Percentiles rank a stretch among this genome's conserved stretches.
These are phyloP conservation scores for Balaeniceps rex DNA, from an alignment of 2,113 vertebrate species.

Conservation along the genomic window DNA sequence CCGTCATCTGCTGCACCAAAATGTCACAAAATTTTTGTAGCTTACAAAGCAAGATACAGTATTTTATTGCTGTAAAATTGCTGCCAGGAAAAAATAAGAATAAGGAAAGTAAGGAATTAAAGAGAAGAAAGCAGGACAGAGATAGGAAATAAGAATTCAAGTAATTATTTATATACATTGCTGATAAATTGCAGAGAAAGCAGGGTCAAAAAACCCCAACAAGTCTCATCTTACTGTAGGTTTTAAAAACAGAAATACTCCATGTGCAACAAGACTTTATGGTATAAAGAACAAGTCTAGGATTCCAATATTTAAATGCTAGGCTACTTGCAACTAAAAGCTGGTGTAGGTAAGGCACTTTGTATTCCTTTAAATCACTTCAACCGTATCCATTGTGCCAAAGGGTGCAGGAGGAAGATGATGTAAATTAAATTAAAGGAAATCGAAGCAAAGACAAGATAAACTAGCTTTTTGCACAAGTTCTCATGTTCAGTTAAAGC, in stretches of 20 bases:
- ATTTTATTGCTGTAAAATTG: not conserved
- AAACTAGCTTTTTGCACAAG: not conserved
- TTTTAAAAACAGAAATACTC: not conserved
- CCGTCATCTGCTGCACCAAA: not conserved
- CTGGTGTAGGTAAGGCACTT: not conserved
- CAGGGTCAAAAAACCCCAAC: not conserved
- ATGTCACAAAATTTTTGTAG: not conserved
- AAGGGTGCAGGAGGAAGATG: not conserved
- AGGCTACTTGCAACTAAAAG: not conserved
- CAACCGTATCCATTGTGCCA: not conserved
- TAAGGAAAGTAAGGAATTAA: not conserved
- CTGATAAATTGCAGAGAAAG: not conserved
- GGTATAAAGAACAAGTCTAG: not conserved
- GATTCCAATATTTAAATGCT: not conserved
- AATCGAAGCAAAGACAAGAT: not conserved
- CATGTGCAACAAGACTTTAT: not conserved
- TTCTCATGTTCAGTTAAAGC: not conserved
- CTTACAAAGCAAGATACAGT: not conserved
- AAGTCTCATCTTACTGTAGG: not conserved
- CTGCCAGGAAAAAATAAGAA: not conserved
- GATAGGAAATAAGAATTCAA: not conserved
- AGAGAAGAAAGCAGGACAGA: not conserved
- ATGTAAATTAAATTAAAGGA: not conserved
- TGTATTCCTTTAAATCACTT: not conserved
- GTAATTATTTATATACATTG: not conserved